Conservation (phyloP, 2,113 vertebrate species). For the Neodon shergylaensis region DNA sequence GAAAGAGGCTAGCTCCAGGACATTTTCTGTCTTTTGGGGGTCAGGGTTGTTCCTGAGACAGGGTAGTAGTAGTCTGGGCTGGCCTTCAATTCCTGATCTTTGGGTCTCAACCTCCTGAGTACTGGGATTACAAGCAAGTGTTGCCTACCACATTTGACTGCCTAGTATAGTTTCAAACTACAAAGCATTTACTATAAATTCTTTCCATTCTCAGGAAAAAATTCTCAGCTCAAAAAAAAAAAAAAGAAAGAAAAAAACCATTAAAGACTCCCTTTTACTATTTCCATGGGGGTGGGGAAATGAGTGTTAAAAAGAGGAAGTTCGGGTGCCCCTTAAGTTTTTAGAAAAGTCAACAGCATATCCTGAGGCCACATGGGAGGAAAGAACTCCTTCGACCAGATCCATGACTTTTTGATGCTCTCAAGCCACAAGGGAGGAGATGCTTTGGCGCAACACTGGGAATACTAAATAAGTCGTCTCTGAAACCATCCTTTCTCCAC, state of each 20-base stretch:
- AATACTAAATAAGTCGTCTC: not conserved
- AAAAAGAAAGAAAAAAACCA: not conserved
- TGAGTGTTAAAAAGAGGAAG: slow-evolving; percentile 73
- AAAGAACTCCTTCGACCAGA: not conserved
- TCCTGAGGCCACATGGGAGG: slow-evolving; percentile 18
- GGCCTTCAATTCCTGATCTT: not conserved
- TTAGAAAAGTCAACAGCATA: slow-evolving; percentile 60
- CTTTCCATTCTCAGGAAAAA: slow-evolving; percentile 67
- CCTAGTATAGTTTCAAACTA: not conserved
- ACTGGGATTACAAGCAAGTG: not conserved
- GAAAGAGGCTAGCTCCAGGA: not conserved
- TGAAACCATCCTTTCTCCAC: not conserved
- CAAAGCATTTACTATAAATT: slow-evolving; percentile 11
- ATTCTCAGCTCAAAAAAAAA: slow-evolving; percentile 59
- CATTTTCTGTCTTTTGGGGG: not conserved
- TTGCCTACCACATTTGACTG: not conserved
- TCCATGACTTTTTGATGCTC: not conserved
- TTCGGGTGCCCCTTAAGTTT: slow-evolving; percentile 58
- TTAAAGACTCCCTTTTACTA: slow-evolving; percentile 50
- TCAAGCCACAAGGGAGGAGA: not conserved
- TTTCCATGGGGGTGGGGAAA: slow-evolving; percentile 60
- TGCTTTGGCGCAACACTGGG: not conserved
- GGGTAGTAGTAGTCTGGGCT: not conserved
- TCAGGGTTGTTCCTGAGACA: not conserved
- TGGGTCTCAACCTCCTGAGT: not conserved